These are phyloP conservation scores for Cataglyphis livida DNA, from an alignment of 2,888 invertebrate species.

Conservation along the genomic window DNA sequence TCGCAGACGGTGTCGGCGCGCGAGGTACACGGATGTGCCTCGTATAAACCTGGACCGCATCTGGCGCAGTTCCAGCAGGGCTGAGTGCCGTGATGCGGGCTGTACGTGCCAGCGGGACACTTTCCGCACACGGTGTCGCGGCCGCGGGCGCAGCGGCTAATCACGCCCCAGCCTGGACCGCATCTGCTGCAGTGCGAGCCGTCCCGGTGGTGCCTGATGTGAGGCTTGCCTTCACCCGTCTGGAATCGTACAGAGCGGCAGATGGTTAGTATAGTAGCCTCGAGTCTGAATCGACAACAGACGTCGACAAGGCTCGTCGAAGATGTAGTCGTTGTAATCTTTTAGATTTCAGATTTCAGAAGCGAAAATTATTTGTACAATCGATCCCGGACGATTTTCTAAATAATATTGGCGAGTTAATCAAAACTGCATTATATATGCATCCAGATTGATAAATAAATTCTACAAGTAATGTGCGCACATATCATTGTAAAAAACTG, in stretches of 20 bases:
- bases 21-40: conserved; percentile 84
- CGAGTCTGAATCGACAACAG: not conserved
- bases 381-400: not conserved
- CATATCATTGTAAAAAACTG: not conserved
- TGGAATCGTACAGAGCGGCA: conserved; percentile 70
- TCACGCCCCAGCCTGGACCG: conserved; percentile 84
- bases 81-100: conserved; percentile 84
- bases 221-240: conserved; percentile 79
- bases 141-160: conserved; percentile 79
- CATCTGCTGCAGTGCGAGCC: conserved; percentile 84
- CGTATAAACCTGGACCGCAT: conserved; percentile 85
- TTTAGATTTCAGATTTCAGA: not conserved
- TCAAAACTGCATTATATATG: not conserved
- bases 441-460: not conserved
- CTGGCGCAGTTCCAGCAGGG: conserved; percentile 85
- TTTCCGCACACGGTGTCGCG: conserved; percentile 84
- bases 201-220: conserved; percentile 81
- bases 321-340: not conserved
- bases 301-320: not conserved
- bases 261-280: conserved; percentile 49
- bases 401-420: not conserved
- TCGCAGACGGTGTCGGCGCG: conserved; percentile 85
- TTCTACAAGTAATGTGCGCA: not conserved
- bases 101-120: conserved; percentile 83
- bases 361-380: not conserved